A percentile compares a stretch with the other conserved stretches of the same genome.
Conservation (phyloP, 1,140 invertebrate genomes). For the Spodoptera frugiperda region DNA sequence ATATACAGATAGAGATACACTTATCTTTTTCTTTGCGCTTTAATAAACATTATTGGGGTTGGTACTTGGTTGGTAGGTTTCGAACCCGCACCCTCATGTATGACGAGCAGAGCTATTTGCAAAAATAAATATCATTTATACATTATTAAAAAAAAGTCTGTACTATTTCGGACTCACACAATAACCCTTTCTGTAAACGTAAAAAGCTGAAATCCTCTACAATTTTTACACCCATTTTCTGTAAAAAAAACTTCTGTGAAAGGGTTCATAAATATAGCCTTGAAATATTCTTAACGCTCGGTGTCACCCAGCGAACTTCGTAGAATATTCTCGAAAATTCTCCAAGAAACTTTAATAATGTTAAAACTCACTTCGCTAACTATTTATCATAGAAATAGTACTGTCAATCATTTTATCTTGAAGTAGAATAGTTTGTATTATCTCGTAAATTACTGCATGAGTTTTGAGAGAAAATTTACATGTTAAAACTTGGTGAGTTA, state of each 20-base stretch:
- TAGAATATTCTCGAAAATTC: constrained; percentile 32
- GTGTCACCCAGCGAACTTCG: constrained; percentile 11
- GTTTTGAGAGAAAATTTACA: too few relatives aligned
- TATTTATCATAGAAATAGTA: constrained; percentile 44
- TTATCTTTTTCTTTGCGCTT: too few relatives aligned
- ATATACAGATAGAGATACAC: background rate
- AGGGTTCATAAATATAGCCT: constrained; percentile 17
- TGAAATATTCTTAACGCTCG: constrained; percentile 4
- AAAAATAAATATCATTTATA: too few relatives aligned
- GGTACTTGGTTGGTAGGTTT: too few relatives aligned
- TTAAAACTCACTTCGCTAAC: constrained; percentile 25
- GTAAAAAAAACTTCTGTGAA: background rate
- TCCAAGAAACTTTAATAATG: constrained; percentile 32
- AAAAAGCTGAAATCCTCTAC: too few relatives aligned
- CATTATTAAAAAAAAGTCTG: too few relatives aligned
- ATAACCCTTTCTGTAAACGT: background rate
- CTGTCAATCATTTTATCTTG: constrained; percentile 31
- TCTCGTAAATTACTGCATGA: background rate
- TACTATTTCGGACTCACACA: too few relatives aligned
- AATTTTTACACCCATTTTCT: too few relatives aligned
- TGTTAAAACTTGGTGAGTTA: too few relatives aligned
- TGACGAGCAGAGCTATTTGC: too few relatives aligned
- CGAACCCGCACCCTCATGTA: too few relatives aligned
- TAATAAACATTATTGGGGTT: too few relatives aligned
- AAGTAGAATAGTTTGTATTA: background rate